Base-by-base conservation (phyloP, 2,888 invertebrate species). In the Epinotia bilunana region DNA sequence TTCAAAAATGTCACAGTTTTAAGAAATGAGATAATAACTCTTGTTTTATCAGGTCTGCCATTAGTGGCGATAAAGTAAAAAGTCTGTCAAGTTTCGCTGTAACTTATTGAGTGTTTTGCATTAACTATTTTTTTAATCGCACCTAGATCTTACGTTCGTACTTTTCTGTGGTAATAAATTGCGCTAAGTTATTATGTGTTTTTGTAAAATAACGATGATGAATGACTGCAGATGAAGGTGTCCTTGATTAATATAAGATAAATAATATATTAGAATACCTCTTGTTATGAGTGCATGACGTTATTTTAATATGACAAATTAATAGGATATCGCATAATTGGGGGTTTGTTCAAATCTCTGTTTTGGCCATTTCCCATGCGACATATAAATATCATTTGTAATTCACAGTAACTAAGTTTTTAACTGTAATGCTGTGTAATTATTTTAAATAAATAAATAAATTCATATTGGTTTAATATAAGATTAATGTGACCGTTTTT, bases 41-140 rank as follows among this genome's bases (percentile, higher is more conserved):
- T 55, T 58, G 39, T 74, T 74, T 74, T 74, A 74, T 74, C 74
- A 60, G 43, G 39, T 60, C 1, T 53, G 64, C 70, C 64, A 74
- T 74, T 74, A 74, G 53, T 13, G 13, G 39, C 49, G 74, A 74
- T 57, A 69, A 63, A 69, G 57, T 62, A 70, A 74, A 74, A 60
- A 57, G 57, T 49, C 70, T 74, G 70, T 65, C 70, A 74, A 49
- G 28, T 65, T 70, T 71, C 39, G 70, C 28, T 53, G 60, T 65
- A 64, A 70, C 20, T 70, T 58, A 70, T 70, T 33, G 23, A 69
- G 57, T 64, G 63, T 46, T 63, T 74, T 64, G 64, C 69, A 72
- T 49, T 65, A 72, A 64, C 64, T 49, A 58, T 64, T 74, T 74
- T 28, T 49, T 60, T 23, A 13, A 68, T 60, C 49, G 49, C 20